Conservation (phyloP, 1,140 invertebrate species). For the Cotesia typhae region DNA sequence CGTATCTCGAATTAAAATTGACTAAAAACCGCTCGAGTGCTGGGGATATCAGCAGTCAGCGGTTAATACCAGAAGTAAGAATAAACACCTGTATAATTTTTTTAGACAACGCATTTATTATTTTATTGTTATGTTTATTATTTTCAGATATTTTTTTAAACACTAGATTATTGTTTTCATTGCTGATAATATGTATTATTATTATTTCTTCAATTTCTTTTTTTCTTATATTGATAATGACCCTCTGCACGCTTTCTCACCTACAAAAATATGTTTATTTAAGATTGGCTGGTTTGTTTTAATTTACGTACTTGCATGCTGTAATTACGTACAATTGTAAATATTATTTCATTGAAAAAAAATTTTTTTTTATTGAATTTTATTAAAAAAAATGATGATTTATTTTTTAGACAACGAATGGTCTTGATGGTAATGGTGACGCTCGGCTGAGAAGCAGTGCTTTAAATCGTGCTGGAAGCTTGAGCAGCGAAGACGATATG, state of each 20-base stretch:
- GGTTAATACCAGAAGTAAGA: slow-evolving; percentile 35
- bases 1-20: slow-evolving; percentile 39
- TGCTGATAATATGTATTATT: not conserved
- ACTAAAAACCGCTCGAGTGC: slow-evolving; percentile 33
- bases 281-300: not conserved
- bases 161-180: not conserved
- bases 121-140: not conserved
- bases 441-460: slow-evolving; percentile 51
- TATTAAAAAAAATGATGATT: slow-evolving; percentile 12
- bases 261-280: slow-evolving; percentile 2
- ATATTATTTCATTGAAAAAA: not conserved
- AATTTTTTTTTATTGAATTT: not conserved
- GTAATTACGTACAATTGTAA: not conserved
- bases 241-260: slow-evolving; percentile 33
- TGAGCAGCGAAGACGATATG: slow-evolving; percentile 64
- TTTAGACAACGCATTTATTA: slow-evolving; percentile 8
- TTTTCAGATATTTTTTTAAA: not conserved
- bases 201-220: not conserved
- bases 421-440: slow-evolving; percentile 55
- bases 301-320: slow-evolving; percentile 1
- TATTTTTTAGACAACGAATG: slow-evolving; percentile 53
- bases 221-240: slow-evolving; percentile 25
- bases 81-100: slow-evolving; percentile 17
- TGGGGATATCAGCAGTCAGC: slow-evolving; percentile 33
- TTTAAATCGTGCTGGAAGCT: slow-evolving; percentile 51